Percentiles rank a stretch among this genome's conserved stretches.
Conservation (phyloP, 2,888 invertebrate species). For the Himalopsyche tibetana region DNA sequence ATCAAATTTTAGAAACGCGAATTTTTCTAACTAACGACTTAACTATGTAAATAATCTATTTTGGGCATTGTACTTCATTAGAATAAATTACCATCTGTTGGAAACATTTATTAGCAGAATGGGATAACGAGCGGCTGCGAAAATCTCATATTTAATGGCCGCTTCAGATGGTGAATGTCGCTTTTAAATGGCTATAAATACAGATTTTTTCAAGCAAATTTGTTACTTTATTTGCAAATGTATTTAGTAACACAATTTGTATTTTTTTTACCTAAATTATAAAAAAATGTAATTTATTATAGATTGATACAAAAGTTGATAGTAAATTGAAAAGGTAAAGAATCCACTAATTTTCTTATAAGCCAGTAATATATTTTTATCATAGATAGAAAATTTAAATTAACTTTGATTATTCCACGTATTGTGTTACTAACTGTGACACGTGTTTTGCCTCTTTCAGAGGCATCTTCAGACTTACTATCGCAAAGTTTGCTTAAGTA, state of each 20-base stretch:
- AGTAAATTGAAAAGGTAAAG: no score
- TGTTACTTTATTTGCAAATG: conserved; percentile 7
- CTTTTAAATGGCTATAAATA: conserved; percentile 22
- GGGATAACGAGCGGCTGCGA: conserved; percentile 16
- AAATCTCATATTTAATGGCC: conserved; percentile 31
- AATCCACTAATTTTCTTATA: no score
- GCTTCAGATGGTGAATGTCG: conserved; percentile 11
- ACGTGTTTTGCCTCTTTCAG: no score
- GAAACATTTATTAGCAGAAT: conserved; percentile 1
- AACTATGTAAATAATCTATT: conserved; percentile 28
- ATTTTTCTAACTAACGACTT: not conserved
- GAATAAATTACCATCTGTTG: conserved; percentile 34
- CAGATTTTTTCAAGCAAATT: conserved; percentile 1
- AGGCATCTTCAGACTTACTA: no score
- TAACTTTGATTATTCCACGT: no score
- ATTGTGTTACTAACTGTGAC: no score
- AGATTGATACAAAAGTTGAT: no score
- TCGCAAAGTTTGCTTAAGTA: no score
- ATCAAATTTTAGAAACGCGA: conserved; percentile 15
- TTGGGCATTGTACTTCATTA: conserved; percentile 14
- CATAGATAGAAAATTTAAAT: no score
- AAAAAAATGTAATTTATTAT: no score
- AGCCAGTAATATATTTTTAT: no score
- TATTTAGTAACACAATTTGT: not conserved
- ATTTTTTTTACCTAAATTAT: not conserved